Conservation (phyloP, 2,797 vertebrate genomes). For the Coluber constrictor region DNA sequence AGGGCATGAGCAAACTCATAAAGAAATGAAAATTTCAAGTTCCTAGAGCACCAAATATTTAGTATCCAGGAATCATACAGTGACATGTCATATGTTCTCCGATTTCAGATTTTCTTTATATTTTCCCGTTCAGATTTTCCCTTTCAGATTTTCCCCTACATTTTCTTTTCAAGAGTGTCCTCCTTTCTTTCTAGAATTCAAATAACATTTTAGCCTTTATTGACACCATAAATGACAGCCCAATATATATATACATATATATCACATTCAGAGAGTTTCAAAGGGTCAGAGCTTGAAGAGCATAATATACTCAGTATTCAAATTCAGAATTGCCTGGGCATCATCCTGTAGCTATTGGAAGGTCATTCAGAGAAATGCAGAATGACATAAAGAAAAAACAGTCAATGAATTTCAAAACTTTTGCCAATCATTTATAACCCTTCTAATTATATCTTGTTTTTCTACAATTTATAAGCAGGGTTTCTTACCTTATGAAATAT, state of each 20-base stretch:
- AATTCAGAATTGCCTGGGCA: slow-evolving; percentile 35
- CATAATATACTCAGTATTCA: slow-evolving; percentile 30
- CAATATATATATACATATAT: neutral
- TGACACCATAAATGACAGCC: slow-evolving; percentile 37
- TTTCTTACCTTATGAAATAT: neutral
- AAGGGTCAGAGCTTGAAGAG: slow-evolving; percentile 50
- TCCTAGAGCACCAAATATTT: neutral
- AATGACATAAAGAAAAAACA: slow-evolving; percentile 7
- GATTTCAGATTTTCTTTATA: neutral
- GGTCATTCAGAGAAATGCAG: slow-evolving; percentile 49
- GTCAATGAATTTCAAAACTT: slow-evolving; percentile 42
- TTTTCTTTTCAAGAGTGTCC: slow-evolving; percentile 9
- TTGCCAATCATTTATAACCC: slow-evolving; percentile 32
- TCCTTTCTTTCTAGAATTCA: slow-evolving; percentile 7
- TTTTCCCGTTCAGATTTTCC: no score
- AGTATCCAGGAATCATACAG: neutral
- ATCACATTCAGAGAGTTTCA: neutral
- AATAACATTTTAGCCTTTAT: slow-evolving; percentile 14
- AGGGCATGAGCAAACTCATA: no score
- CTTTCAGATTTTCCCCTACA: neutral
- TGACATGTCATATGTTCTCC: neutral
- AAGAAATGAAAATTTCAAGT: neutral
- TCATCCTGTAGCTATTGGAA: slow-evolving; percentile 34
- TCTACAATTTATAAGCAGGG: neutral
- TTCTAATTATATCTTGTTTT: neutral